Conservation (phyloP, 2,797 vertebrate genomes). For the Melanogrammus aeglefinus region DNA sequence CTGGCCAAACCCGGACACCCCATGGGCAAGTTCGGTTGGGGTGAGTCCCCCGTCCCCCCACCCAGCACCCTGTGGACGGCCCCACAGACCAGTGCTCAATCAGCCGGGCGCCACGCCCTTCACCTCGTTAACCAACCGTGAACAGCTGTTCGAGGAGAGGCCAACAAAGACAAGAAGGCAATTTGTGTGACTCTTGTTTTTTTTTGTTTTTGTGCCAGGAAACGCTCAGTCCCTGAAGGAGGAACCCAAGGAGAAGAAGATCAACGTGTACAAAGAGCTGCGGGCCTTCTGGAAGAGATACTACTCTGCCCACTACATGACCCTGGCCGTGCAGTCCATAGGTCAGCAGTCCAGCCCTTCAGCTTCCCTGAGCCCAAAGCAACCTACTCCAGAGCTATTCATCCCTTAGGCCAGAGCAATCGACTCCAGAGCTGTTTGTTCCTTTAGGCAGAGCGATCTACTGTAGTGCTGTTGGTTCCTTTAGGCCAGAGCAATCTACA, state of each 20-base stretch:
- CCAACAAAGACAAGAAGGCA: neutral
- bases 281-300: slow-evolving; percentile 91
- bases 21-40: slow-evolving; percentile 98
- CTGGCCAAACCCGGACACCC: slow-evolving; percentile 92
- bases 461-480: neutral
- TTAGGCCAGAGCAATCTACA: too few relatives aligned
- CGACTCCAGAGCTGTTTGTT: neutral
- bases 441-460: slow-evolving; percentile 13
- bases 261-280: slow-evolving; percentile 87
- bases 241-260: slow-evolving; percentile 87
- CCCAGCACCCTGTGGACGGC: neutral
- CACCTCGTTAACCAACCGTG: slow-evolving; percentile 22
- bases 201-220: slow-evolving; percentile 65
- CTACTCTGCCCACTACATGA: slow-evolving; percentile 97
- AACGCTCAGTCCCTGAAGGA: slow-evolving; percentile 92
- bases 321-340: slow-evolving; percentile 93
- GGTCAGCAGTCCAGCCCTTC: slow-evolving; percentile 66
- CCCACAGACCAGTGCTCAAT: slow-evolving; percentile 22
- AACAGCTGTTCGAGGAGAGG: neutral
- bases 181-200: slow-evolving; percentile 12
- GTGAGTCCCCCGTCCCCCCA: slow-evolving; percentile 71
- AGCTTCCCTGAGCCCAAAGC: neutral
- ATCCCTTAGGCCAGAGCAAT: slow-evolving; percentile 10
- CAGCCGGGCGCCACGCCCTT: slow-evolving; percentile 20
- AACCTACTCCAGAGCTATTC: slow-evolving; percentile 12